Evolutionary conservation across 1,140 invertebrate species (phyloP).

Genomic region (Zaprionus kolodkinae): DNA sequence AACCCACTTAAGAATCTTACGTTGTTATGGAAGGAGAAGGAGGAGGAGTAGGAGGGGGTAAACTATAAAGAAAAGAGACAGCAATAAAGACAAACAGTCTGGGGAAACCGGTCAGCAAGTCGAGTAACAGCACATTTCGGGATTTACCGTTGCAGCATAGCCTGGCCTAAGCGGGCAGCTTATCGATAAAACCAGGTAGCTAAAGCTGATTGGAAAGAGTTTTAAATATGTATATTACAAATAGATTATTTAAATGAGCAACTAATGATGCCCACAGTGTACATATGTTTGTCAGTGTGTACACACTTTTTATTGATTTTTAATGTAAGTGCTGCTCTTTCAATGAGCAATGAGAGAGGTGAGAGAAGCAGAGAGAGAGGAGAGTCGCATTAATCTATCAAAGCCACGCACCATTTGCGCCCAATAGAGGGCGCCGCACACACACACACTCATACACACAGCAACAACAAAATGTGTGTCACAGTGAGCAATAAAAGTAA

Average conservation of each 20-base stretch:
- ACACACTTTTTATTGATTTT: constrained; percentile 62
- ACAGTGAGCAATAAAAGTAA: constrained; percentile 74
- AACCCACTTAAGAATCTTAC: constrained; percentile 10
- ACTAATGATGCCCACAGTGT: background rate
- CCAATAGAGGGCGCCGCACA: background rate
- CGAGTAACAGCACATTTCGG: constrained; percentile 20
- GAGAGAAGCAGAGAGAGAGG: constrained; percentile 6
- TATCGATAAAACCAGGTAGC: background rate
- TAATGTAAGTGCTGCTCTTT: no score
- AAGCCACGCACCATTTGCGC: constrained; percentile 76
- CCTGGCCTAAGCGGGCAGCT: background rate
- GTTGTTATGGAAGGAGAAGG: background rate
- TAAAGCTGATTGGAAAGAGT: background rate
- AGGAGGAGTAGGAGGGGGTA: no score
- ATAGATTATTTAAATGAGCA: no score
- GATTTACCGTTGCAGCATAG: constrained; percentile 11
- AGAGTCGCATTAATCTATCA: constrained; percentile 67
- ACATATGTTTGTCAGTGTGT: constrained; percentile 19
- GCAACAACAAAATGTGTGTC: constrained; percentile 59
- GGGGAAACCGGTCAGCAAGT: constrained; percentile 20
- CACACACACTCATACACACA: background rate
- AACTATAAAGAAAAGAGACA: constrained; percentile 5
- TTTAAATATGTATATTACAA: no score
- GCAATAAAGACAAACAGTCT: background rate
- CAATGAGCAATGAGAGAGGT: no score